Conservation (phyloP, 2,888 invertebrate genomes). For the Thera britannica region DNA sequence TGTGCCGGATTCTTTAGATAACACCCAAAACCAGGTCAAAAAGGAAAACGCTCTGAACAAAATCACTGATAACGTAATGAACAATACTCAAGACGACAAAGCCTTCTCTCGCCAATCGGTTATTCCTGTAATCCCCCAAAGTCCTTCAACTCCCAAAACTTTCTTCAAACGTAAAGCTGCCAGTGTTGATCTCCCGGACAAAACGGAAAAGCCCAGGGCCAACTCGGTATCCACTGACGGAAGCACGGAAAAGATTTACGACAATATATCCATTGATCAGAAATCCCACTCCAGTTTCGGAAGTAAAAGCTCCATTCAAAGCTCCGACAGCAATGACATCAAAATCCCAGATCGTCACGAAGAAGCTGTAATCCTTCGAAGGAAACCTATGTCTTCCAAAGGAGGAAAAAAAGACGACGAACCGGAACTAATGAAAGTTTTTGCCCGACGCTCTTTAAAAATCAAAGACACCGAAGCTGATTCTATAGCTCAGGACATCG, state of each 20-base stretch:
- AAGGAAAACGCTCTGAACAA: constrained; percentile 59
- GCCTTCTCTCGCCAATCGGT: constrained; percentile 51
- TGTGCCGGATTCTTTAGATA: constrained; percentile 47
- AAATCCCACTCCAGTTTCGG: constrained; percentile 81
- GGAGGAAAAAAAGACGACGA: constrained; percentile 86
- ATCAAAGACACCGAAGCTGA: constrained; percentile 89
- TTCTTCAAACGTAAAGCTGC: constrained; percentile 83
- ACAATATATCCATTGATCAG: constrained; percentile 75
- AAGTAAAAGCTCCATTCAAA: constrained; percentile 79
- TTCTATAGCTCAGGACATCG: constrained; percentile 84
- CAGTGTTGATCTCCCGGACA: constrained; percentile 82
- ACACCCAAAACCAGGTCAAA: constrained; percentile 41
- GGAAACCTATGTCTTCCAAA: constrained; percentile 75
- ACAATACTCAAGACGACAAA: constrained; percentile 58
- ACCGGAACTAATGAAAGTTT: constrained; percentile 92
- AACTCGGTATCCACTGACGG: constrained; percentile 75
- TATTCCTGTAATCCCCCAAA: constrained; percentile 58
- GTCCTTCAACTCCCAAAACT: constrained; percentile 76
- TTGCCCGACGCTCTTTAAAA: constrained; percentile 91
- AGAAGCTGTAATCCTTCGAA: constrained; percentile 82
- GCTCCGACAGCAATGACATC: constrained; percentile 75
- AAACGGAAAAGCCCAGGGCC: constrained; percentile 69
- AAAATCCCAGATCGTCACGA: constrained; percentile 73
- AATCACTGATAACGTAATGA: constrained; percentile 55
- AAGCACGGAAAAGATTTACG: constrained; percentile 75